These are phyloP conservation scores for Parasteatoda lunata DNA, from an alignment of 2,888 invertebrate genomes.

Conservation along the genomic window DNA sequence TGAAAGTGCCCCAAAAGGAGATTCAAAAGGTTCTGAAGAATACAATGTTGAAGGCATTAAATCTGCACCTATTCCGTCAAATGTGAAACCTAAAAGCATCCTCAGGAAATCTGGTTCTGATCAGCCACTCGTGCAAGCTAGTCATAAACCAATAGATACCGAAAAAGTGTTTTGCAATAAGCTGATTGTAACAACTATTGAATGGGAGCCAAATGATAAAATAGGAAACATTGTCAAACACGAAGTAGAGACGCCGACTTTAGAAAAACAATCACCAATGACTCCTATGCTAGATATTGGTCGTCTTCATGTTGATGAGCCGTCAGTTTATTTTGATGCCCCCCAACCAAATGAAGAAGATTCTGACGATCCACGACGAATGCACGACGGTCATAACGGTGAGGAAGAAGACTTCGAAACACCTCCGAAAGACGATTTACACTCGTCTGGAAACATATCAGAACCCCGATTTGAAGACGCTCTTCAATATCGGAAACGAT, in stretches of 20 bases:
- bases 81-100: conserved; percentile 58
- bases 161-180: conserved; percentile 48
- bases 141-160: neutral
- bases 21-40: conserved; percentile 31
- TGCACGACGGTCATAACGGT: conserved; percentile 7
- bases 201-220: conserved; percentile 55
- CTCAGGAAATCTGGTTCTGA: conserved; percentile 64
- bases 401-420: conserved; percentile 64
- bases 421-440: conserved; percentile 51
- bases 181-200: conserved; percentile 59
- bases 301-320: conserved; percentile 66
- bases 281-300: conserved; percentile 52
- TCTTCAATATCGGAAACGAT: conserved; percentile 40
- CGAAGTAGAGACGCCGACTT: conserved; percentile 60
- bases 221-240: conserved; percentile 53
- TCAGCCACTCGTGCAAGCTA: conserved; percentile 35
- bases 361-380: conserved; percentile 38
- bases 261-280: conserved; percentile 53
- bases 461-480: conserved; percentile 42
- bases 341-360: conserved; percentile 66
- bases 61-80: conserved; percentile 55
- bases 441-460: conserved; percentile 40
- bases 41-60: conserved; percentile 52
- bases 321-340: conserved; percentile 71
- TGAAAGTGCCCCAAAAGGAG: neutral